Base-by-base conservation (phyloP, 2,888 invertebrate genomes). In the Lysandra bellargus region DNA sequence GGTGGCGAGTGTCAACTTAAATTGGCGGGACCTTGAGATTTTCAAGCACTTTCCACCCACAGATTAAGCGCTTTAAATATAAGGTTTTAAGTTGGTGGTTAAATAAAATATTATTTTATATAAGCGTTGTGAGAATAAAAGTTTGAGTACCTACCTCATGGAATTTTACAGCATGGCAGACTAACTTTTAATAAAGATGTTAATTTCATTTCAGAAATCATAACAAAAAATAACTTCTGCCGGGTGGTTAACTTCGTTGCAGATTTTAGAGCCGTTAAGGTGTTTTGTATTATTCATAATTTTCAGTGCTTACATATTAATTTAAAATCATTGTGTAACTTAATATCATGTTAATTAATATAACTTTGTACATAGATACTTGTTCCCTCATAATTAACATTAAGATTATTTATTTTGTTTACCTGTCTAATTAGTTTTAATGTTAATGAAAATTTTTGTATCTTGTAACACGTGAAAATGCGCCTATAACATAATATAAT, bases 31-130 rank as follows among this genome's bases (percentile, higher is more conserved):
- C 88, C 87, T 88, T 86, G 88, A 89, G 88, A 89, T 88, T 89
- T 88, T 89, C 86, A 87, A 88, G 88, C 80, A 81, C 83, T 82
- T 83, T 79, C 80, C 77, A 81, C 87, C 82, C 90, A 88, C 89
- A 91, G 90, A 91, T 91, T 89, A 91, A 89, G 92, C 92, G 93
- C 93, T 92, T 91, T 90, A 88, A 88, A 86, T 33, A 12, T 30
- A 30, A 6, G 17, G 5, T 30, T 57, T 23, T 88, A 90, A 61
- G n/a, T 61, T 61, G 4, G 61, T 61, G 61, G 7, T 23, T 23
- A 61, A 23, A 17, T 6, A 61, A 49, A 61, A 61, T 7, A 61
- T 2, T 23, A 12, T 60, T 14, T 53, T 14, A 57, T 57, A 17
- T 53, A 12, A 53, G 2, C 12, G 2, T 53, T 57, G 4, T 57